Evolutionary conservation across 1,140 invertebrate species (phyloP).

Genomic region (Drosophila nigromelanica): DNA sequence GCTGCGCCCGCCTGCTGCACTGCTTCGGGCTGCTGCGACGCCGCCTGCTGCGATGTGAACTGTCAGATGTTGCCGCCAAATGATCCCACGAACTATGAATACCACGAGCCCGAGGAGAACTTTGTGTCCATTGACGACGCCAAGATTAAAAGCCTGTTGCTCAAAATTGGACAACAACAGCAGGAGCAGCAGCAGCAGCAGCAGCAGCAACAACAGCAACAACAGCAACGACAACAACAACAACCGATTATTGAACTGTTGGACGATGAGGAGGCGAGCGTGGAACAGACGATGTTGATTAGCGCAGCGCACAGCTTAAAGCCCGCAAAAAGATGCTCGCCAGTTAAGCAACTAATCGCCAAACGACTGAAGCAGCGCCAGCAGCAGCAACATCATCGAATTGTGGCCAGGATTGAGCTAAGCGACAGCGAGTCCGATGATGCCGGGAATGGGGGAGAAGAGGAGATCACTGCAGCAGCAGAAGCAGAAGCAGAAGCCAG

Average conservation of each 20-base stretch:
- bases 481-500: neutral
- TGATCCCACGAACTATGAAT: constrained; percentile 60
- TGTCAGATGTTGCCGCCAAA: constrained; percentile 55
- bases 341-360: constrained; percentile 60
- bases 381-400: constrained; percentile 27
- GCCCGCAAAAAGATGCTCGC: constrained; percentile 33
- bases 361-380: constrained; percentile 34
- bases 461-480: no score
- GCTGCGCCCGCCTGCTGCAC: constrained; percentile 29
- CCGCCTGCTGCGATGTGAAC: constrained; percentile 53
- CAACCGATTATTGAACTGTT: constrained; percentile 65
- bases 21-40: constrained; percentile 41
- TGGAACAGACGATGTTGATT: constrained; percentile 38
- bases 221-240: constrained; percentile 13
- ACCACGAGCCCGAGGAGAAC: constrained; percentile 79
- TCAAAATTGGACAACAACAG: constrained; percentile 70
- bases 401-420: constrained; percentile 72
- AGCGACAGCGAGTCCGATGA: constrained; percentile 63
- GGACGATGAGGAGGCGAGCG: constrained; percentile 60
- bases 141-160: constrained; percentile 68
- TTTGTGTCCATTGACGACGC: constrained; percentile 80
- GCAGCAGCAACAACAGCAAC: constrained; percentile 26
- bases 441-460: neutral
- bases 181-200: constrained; percentile 39
- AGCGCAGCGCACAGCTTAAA: constrained; percentile 52